Evolutionary conservation across 2,797 vertebrate genomes (phyloP).

Genomic region (Sebastes trivittatus): DNA sequence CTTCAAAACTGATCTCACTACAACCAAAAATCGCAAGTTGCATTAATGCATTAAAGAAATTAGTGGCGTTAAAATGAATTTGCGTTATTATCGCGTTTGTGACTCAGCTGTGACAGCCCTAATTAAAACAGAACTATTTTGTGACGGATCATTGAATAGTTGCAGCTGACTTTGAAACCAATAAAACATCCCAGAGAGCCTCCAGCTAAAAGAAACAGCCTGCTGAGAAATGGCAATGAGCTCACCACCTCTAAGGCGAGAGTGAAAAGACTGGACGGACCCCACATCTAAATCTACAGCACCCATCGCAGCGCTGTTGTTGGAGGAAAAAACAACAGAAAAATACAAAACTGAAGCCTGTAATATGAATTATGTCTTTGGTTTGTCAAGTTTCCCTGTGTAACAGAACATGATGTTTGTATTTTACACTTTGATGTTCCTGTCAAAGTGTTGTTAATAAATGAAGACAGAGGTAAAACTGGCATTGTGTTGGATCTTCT

Average conservation of each 20-base stretch:
- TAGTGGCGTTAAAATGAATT: no score
- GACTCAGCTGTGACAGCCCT: no score
- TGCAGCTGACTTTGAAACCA: slow-evolving; percentile 6
- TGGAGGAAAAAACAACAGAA: background rate
- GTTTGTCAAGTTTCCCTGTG: background rate
- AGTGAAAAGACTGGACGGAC: background rate
- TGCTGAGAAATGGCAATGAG: slow-evolving; percentile 9
- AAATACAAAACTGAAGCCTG: background rate
- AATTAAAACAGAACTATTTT: background rate
- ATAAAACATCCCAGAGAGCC: background rate
- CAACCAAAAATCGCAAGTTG: no score
- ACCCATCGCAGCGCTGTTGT: background rate
- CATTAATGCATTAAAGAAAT: accelerated
- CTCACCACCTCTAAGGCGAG: background rate
- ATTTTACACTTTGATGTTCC: slow-evolving; percentile 17
- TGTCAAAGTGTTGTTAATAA: slow-evolving; percentile 17
- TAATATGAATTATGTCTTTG: background rate
- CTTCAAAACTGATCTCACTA: no score
- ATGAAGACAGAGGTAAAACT: slow-evolving; percentile 15
- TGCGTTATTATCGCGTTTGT: no score
- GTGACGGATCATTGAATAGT: no score
- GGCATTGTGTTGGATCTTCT: background rate
- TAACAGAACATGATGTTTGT: background rate
- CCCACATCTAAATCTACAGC: background rate
- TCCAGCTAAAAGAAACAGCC: background rate